Evolutionary conservation across 2,888 invertebrate genomes (phyloP).

Genomic region (Cyclophora albipunctata): DNA sequence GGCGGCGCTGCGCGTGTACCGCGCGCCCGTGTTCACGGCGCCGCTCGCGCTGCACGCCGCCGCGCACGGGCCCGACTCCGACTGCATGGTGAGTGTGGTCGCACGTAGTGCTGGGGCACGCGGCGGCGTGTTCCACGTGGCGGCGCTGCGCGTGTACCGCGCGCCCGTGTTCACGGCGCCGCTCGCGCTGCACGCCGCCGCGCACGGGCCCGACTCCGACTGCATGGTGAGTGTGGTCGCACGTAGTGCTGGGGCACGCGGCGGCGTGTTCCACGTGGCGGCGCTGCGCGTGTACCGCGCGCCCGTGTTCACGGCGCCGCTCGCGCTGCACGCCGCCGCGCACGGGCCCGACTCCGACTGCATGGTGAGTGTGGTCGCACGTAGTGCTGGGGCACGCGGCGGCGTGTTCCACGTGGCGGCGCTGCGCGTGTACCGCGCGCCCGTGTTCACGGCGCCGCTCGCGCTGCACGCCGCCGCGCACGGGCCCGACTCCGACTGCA

Average conservation of each 20-base stretch:
- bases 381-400: slow-evolving; percentile 69
- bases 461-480: slow-evolving; percentile 75
- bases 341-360: slow-evolving; percentile 50
- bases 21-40: slow-evolving; percentile 68
- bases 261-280: slow-evolving; percentile 69
- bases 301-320: slow-evolving; percentile 66
- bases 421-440: slow-evolving; percentile 72
- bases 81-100: slow-evolving; percentile 60
- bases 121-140: slow-evolving; percentile 65
- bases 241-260: slow-evolving; percentile 70
- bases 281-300: slow-evolving; percentile 72
- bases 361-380: slow-evolving; percentile 60
- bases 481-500: slow-evolving; percentile 46
- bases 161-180: slow-evolving; percentile 68
- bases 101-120: slow-evolving; percentile 71
- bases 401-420: slow-evolving; percentile 71
- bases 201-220: slow-evolving; percentile 52
- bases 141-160: slow-evolving; percentile 73
- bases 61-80: slow-evolving; percentile 55
- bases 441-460: slow-evolving; percentile 64
- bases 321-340: slow-evolving; percentile 74
- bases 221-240: slow-evolving; percentile 62
- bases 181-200: slow-evolving; percentile 72
- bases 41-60: slow-evolving; percentile 73
- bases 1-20: slow-evolving; percentile 71